phyloP scores from a whole-genome alignment of 2,888 invertebrate genomes.

The Ptychoptera contaminata region DNA sequence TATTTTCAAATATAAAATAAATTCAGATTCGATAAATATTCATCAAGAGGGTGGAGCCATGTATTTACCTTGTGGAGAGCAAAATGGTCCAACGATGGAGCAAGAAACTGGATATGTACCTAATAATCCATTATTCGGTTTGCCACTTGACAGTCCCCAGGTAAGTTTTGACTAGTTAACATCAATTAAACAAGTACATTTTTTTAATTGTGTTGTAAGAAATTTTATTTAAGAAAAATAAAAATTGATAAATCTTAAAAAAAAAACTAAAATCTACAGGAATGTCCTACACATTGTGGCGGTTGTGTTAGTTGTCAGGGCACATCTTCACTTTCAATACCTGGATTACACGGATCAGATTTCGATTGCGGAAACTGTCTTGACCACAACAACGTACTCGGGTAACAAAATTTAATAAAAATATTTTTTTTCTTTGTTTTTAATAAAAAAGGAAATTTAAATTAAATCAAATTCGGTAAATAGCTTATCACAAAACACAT shows the following conservation, averaged over 20 bases:
- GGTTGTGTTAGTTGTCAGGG: conserved; percentile 32
- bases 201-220: neutral
- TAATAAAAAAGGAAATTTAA: neutral
- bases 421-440: neutral
- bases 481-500: conserved; percentile 15
- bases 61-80: conserved; percentile 34
- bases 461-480: neutral
- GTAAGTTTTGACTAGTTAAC: conserved; percentile 17
- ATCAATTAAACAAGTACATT: neutral
- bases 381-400: conserved; percentile 18
- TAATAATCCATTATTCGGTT: conserved; percentile 32
- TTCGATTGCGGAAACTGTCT: conserved; percentile 32
- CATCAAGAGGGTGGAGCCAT: conserved; percentile 35
- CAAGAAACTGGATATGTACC: conserved; percentile 33
- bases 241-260: neutral
- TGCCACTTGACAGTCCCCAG: conserved; percentile 33
- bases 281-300: conserved; percentile 31
- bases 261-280: conserved; percentile 14
- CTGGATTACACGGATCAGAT: conserved; percentile 27
- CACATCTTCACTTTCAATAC: conserved; percentile 28
- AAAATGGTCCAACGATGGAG: conserved; percentile 32
- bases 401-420: conserved; percentile 11
- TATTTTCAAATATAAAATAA: neutral
- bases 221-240: neutral
- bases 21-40: conserved; percentile 29